phyloP scores from a whole-genome alignment of 2,888 invertebrate genomes.

The Melanostoma mellinum region DNA sequence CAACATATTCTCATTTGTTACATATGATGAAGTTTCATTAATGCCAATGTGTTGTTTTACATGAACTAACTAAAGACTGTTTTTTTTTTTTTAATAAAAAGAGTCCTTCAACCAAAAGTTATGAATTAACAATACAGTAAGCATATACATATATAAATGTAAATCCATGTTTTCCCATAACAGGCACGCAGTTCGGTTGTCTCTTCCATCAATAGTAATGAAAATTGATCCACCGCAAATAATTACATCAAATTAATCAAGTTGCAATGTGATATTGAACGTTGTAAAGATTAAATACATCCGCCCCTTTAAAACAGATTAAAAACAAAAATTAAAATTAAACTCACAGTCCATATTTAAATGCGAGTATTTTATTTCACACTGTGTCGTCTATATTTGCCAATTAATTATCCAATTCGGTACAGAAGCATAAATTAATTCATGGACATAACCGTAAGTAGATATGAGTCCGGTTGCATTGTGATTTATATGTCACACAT shows the following conservation, averaged over 20 bases:
- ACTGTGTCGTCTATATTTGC: background rate
- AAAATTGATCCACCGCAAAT: background rate
- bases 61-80: no score
- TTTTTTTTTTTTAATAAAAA: no score
- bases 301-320: background rate
- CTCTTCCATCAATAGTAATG: background rate
- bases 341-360: background rate
- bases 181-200: background rate
- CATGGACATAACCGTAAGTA: background rate
- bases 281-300: background rate
- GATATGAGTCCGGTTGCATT: constrained; percentile 1
- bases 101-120: no score
- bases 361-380: no score
- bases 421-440: constrained; percentile 34
- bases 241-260: constrained; percentile 16
- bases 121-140: no score
- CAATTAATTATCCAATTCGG: constrained; percentile 31
- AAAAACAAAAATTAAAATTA: background rate
- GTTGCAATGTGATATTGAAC: constrained; percentile 7
- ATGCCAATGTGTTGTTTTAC: no score
- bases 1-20: no score
- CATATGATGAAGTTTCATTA: no score
- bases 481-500: constrained; percentile 32
- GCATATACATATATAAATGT: no score
- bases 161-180: no score